phyloP scores from a whole-genome alignment of 2,113 vertebrate species.

The Paradoxurus hermaphroditus region DNA sequence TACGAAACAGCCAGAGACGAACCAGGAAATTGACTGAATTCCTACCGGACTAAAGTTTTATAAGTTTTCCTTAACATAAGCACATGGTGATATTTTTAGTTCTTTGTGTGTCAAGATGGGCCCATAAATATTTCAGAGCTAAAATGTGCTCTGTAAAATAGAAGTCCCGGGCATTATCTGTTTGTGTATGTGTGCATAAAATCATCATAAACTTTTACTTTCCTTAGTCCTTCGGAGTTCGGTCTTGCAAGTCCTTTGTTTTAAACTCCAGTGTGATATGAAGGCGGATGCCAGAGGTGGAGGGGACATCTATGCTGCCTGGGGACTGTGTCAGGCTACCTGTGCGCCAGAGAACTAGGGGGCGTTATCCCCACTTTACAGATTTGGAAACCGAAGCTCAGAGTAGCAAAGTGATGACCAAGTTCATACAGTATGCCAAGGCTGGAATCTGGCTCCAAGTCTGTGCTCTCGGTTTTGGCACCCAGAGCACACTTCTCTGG shows the following conservation, averaged over 20 bases:
- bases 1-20: slow-evolving; percentile 61
- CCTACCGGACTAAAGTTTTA: slow-evolving; percentile 73
- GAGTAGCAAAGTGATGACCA: background rate
- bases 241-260: slow-evolving; percentile 4
- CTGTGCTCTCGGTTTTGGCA: background rate
- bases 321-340: background rate
- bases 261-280: background rate
- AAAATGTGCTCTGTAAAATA: slow-evolving; percentile 69
- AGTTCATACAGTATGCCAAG: background rate
- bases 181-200: background rate
- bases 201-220: slow-evolving; percentile 31
- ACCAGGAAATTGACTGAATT: slow-evolving; percentile 82
- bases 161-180: background rate
- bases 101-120: slow-evolving; percentile 78
- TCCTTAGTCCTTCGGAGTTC: background rate
- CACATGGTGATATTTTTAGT: slow-evolving; percentile 77
- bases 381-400: background rate
- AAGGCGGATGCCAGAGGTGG: background rate
- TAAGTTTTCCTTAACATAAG: slow-evolving; percentile 73
- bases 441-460: background rate
- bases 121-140: slow-evolving; percentile 78
- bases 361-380: fast-evolving
- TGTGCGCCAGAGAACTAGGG: background rate
- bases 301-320: background rate
- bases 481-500: background rate